These are phyloP conservation scores for Ceyx margarethae DNA, from an alignment of 2,113 vertebrate genomes.

Conservation along the genomic window DNA sequence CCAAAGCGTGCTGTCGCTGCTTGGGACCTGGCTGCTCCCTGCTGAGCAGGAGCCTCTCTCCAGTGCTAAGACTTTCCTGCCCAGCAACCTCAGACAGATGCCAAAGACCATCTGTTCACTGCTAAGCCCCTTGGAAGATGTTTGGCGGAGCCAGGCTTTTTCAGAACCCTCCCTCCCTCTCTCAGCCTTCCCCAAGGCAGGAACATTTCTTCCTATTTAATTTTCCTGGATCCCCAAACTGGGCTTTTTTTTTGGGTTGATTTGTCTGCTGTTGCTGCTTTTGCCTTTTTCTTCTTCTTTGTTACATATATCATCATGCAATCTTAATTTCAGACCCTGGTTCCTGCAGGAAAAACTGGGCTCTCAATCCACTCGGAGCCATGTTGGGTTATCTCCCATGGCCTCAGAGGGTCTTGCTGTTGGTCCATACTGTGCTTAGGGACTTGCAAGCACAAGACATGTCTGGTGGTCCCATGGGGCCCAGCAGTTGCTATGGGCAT, in stretches of 20 bases:
- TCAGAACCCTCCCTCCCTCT: background rate
- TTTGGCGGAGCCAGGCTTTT: background rate
- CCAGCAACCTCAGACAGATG: background rate
- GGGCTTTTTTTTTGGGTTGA: background rate
- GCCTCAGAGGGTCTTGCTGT: fast-evolving
- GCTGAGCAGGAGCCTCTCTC: background rate
- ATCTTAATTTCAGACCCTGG: background rate
- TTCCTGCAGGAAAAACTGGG: background rate
- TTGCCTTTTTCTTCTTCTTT: background rate
- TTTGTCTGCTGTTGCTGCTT: background rate
- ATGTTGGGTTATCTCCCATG: fast-evolving
- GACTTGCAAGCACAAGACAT: background rate
- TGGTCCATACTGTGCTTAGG: background rate
- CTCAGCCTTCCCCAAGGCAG: background rate
- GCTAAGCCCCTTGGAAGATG: background rate
- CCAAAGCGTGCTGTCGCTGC: background rate
- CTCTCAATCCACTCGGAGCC: fast-evolving
- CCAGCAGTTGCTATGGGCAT: background rate
- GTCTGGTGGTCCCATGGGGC: background rate
- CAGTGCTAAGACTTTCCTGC: background rate
- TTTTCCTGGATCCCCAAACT: background rate
- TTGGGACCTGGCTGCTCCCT: background rate
- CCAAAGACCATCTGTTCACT: fast-evolving
- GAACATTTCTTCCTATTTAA: background rate
- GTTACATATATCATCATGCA: background rate